Evolutionary conservation across 2,888 invertebrate species (phyloP), one percentile per base, ranked within the genome.

Genomic region (Ornithoptera alexandrae): DNA sequence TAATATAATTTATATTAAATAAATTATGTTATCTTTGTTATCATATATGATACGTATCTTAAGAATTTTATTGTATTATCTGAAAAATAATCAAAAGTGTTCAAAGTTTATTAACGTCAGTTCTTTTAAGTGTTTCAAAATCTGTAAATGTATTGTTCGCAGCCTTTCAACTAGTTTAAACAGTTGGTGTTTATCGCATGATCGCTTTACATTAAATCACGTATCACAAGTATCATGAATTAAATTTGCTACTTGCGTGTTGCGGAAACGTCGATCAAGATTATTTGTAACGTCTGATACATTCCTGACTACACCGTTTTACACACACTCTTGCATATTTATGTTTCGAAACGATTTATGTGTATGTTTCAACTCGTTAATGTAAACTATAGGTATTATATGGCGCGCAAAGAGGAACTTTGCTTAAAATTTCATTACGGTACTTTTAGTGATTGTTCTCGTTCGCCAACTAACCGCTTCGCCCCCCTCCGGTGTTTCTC

Each of bases 371-470:
- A 4, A 5, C 46, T 62, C 18, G 58, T 2, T 50, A 36, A 62
- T 58, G 36, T 65, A 62, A 50, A 65, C 50, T 62, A n/a, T 53
- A 68, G 62, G 63, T 42, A 10, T 67, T 67, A 70, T 70, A 65
- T 71, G 79, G 80, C 79, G 79, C 81, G 81, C 80, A 82, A 63
- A 56, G 68, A 73, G 57, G 70, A 50, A 50, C 69, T 80, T 61
- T 67, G 67, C 81, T 82, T 79, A 80, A 83, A 81, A 82, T 83
- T 82, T 82, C 84, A 85, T 87, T 86, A 86, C 86, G 85, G 84
- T 84, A 84, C 84, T 87, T 87, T 87, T 80, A 77, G 80, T 76
- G 78, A 80, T 76, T 78, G 74, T 80, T 79, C 73, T 76, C 73
- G 70, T 72, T 61, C 70, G 76, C 77, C 77, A 50, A 17, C 50